These are phyloP conservation scores for Amphibalanus amphitrite DNA, from an alignment of 1,140 invertebrate species.

Conservation along the genomic window DNA sequence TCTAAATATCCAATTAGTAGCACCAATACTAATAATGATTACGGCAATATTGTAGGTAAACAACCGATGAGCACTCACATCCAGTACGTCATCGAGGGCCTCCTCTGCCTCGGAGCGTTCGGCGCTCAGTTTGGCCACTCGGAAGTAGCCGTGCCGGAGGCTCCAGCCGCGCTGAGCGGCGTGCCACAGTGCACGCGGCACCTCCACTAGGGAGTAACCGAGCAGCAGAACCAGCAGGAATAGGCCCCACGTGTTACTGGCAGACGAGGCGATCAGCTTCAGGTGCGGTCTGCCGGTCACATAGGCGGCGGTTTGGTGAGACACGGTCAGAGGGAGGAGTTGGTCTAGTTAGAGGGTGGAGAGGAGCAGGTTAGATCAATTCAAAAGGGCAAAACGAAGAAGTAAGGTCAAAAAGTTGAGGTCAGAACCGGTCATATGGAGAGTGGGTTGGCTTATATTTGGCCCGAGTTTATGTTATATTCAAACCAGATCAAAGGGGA, in stretches of 20 bases:
- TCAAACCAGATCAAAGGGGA: too few species aligned
- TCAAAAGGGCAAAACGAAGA: too few species aligned
- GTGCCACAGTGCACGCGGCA: slow-evolving; percentile 43
- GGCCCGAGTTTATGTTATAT: too few species aligned
- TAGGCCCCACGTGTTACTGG: slow-evolving; percentile 98
- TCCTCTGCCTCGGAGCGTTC: slow-evolving; percentile 96
- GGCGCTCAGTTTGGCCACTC: slow-evolving; percentile 87
- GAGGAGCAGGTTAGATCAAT: too few species aligned
- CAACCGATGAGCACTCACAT: slow-evolving; percentile 37
- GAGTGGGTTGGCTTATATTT: too few species aligned
- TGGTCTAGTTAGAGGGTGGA: too few species aligned
- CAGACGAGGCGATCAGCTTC: slow-evolving; percentile 82
- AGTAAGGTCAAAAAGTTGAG: too few species aligned
- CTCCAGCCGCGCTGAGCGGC: slow-evolving; percentile 40
- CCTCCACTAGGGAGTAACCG: slow-evolving; percentile 92
- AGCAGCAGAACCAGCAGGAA: slow-evolving; percentile 85
- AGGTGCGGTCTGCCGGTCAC: slow-evolving; percentile 52
- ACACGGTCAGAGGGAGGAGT: too few species aligned
- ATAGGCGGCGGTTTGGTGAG: too few species aligned
- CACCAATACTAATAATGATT: too few species aligned
- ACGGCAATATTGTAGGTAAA: slow-evolving; percentile 8
- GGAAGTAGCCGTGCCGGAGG: slow-evolving; percentile 83
- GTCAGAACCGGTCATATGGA: too few species aligned
- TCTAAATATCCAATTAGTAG: too few species aligned
- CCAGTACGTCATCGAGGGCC: slow-evolving; percentile 80